phyloP scores from a whole-genome alignment of 2,797 vertebrate species.

The Cirrhinus mrigala region DNA sequence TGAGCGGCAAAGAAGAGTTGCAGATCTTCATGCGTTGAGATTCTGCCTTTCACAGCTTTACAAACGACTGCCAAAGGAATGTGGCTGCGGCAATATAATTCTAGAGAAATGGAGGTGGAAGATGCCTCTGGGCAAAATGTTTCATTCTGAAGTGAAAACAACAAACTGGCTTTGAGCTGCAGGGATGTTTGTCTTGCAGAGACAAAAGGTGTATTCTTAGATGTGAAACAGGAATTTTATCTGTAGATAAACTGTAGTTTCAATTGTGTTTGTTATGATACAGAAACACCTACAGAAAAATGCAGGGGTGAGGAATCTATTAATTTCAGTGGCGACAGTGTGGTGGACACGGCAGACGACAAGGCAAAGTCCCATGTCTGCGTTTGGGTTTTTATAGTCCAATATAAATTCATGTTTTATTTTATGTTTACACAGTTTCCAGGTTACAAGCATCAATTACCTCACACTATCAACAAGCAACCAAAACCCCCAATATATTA shows the following conservation, averaged over 20 bases:
- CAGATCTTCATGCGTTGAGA: neutral
- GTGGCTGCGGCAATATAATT: neutral
- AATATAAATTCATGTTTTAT: conserved; percentile 21
- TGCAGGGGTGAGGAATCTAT: neutral
- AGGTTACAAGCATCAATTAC: conserved; percentile 19
- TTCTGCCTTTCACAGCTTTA: neutral
- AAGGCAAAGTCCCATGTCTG: conserved; percentile 11
- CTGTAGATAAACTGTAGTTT: neutral
- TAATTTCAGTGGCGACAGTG: neutral
- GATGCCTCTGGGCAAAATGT: neutral
- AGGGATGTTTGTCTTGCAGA: neutral
- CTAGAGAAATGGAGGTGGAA: conserved; percentile 4
- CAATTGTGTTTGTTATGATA: neutral
- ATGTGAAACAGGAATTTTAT: neutral
- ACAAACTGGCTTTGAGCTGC: neutral
- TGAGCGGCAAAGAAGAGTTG: conserved; percentile 28
- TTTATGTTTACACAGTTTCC: conserved; percentile 26
- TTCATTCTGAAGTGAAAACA: neutral
- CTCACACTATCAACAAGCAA: neutral
- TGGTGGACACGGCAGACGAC: neutral
- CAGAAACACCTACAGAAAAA: neutral
- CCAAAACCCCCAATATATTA: neutral
- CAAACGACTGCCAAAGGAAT: conserved; percentile 5
- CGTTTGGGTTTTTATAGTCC: neutral
- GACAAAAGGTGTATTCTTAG: conserved; percentile 4